Evolutionary conservation across 2,888 invertebrate species (phyloP).

Genomic region (Danaus chrysippus): DNA sequence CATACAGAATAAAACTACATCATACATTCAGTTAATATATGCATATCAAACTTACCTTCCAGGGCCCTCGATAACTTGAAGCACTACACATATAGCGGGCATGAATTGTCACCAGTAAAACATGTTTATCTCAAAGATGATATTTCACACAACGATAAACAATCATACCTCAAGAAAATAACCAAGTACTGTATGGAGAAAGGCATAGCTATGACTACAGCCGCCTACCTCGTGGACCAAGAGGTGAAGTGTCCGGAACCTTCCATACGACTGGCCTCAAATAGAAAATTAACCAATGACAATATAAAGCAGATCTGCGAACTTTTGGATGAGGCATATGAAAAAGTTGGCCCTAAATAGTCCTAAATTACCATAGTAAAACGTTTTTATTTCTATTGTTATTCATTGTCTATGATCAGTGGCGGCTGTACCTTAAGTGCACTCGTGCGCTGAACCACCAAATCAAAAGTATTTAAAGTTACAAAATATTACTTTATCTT

Average conservation of each 20-base stretch:
- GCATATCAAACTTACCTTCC: slow-evolving; percentile 27
- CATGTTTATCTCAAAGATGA: slow-evolving; percentile 83
- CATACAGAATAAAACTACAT: too few species aligned
- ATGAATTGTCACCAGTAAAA: slow-evolving; percentile 85
- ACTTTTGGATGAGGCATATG: slow-evolving; percentile 65
- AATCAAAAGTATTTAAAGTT: too few species aligned
- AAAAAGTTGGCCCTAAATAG: slow-evolving; percentile 26
- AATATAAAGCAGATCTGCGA: slow-evolving; percentile 76
- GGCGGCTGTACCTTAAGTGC: too few species aligned
- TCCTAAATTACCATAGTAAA: neutral
- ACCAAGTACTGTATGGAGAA: slow-evolving; percentile 82
- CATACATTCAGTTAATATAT: too few species aligned
- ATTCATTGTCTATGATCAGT: too few species aligned
- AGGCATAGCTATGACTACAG: slow-evolving; percentile 84
- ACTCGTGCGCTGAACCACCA: too few species aligned
- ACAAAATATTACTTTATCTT: too few species aligned
- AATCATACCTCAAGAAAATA: slow-evolving; percentile 79
- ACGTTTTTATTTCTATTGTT: neutral
- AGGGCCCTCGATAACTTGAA: slow-evolving; percentile 67
- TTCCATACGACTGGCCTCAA: slow-evolving; percentile 86
- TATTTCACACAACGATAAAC: slow-evolving; percentile 64
- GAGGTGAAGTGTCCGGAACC: slow-evolving; percentile 84
- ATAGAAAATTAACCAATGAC: slow-evolving; percentile 79
- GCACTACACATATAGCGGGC: slow-evolving; percentile 76
- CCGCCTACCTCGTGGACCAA: slow-evolving; percentile 83